Evolutionary conservation across 2,113 vertebrate genomes (phyloP).

Genomic region (Zosterops borbonicus): DNA sequence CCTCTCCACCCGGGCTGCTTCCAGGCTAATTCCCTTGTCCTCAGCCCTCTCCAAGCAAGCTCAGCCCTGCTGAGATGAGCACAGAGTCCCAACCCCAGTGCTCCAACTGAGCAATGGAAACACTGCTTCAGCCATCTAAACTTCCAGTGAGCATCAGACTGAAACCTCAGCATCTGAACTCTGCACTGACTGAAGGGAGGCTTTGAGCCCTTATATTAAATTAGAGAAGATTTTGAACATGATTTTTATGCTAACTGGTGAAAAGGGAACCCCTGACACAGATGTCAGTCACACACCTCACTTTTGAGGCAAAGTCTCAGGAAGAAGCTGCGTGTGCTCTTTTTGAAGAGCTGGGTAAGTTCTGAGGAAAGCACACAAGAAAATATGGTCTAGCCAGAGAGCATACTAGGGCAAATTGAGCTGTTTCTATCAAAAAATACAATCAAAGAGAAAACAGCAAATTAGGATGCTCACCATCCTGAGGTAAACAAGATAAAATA

Average conservation of each 20-base stretch:
- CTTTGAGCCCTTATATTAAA: rapidly evolving
- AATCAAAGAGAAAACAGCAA: background rate
- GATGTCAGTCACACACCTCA: background rate
- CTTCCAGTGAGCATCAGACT: background rate
- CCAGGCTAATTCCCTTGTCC: background rate
- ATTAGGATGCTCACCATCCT: background rate
- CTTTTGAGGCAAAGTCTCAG: background rate
- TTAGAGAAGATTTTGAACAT: background rate
- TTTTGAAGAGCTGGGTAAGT: background rate
- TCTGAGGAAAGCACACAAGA: background rate
- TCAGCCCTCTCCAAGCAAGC: background rate
- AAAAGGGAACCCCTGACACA: background rate
- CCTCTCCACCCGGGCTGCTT: background rate
- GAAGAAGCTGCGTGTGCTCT: rapidly evolving
- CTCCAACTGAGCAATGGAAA: background rate
- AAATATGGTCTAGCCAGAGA: background rate
- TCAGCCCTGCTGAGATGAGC: background rate
- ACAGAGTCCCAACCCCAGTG: background rate
- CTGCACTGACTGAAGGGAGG: background rate
- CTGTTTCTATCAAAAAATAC: background rate
- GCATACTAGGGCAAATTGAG: background rate
- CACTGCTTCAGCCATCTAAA: background rate
- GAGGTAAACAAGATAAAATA: background rate
- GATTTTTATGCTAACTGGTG: background rate
- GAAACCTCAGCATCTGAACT: background rate